Base-by-base conservation (phyloP, 1,140 invertebrate genomes). In the Bombus polaris region DNA sequence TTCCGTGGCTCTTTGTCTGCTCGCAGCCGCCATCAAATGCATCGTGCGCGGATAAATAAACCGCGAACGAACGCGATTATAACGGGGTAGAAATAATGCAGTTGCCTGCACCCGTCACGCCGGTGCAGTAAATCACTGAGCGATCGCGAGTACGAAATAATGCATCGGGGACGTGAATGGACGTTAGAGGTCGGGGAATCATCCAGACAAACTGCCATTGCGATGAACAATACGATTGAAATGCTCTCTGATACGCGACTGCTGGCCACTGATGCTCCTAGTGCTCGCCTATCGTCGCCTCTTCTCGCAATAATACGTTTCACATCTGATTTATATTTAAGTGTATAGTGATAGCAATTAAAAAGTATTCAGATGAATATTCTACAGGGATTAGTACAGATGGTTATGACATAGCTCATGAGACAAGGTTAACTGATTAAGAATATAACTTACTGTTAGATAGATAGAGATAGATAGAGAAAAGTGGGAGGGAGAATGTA, bases 51-150 rank as follows among this genome's bases (percentile, higher is more conserved):
- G 25, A 85, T 71, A 81, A 85, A 85, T 88, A 89, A 88, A 88
- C 83, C 83, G 83, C 83, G 87, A 78, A 85, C 81, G 88, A 85
- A 89, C 76, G 78, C 73, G 87, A 89, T 89, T 88, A 89, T 89
- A 85, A 78, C 83, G 68, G 22, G 53, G 39, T 35, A 32, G 87
- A 86, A 89, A 89, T 89, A 89, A 88, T 89, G 83, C 78, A 85
- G 73, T 77, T 70, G 78, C 47, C 83, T 72, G 83, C 42, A 47
- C 77, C 39, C 65, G 75, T 84, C 82, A 84, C 53, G 22, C 22
- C 28, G 73, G n/a, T 22, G 53, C 75, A 35, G 62, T 84, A 84
- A 84, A 84, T 84, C 66, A 78, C 47, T n/a, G 6, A 25, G 39
- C 37, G 53, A 68, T 74, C 13, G 37, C 6, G 53, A 42, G 37